Evolutionary conservation across 2,113 vertebrate species (phyloP).

Genomic region (Alaudala cheleensis): DNA sequence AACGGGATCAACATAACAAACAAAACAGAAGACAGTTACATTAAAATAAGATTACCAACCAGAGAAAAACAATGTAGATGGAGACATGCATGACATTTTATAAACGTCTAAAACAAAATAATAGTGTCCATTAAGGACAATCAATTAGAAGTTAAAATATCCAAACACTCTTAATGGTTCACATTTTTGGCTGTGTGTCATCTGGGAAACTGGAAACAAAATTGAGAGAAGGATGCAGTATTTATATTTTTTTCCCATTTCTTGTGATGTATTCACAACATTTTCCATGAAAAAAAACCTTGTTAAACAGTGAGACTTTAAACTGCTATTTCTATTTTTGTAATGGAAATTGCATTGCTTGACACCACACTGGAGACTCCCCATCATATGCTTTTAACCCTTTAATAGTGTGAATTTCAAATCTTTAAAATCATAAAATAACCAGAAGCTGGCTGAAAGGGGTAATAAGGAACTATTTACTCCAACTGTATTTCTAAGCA

Average conservation of each 20-base stretch:
- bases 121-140: not conserved
- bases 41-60: not conserved
- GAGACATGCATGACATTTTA: not conserved
- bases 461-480: not conserved
- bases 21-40: not conserved
- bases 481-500: not conserved
- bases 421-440: not conserved
- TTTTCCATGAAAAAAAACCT: not conserved
- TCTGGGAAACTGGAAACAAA: not conserved
- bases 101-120: slow-evolving; percentile 38
- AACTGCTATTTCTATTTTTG: not conserved
- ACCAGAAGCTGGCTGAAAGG: not conserved
- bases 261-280: not conserved
- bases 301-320: not conserved
- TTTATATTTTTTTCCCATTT: not conserved
- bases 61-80: not conserved
- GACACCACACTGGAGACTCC: not conserved
- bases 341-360: not conserved
- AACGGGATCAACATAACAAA: not conserved
- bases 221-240: not conserved
- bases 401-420: not conserved
- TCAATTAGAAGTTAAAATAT: not conserved
- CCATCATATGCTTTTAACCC: not conserved
- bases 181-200: not conserved
- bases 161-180: not conserved